Base-by-base conservation (phyloP, 2,888 invertebrate genomes). In the Drosophila eohydei region DNA sequence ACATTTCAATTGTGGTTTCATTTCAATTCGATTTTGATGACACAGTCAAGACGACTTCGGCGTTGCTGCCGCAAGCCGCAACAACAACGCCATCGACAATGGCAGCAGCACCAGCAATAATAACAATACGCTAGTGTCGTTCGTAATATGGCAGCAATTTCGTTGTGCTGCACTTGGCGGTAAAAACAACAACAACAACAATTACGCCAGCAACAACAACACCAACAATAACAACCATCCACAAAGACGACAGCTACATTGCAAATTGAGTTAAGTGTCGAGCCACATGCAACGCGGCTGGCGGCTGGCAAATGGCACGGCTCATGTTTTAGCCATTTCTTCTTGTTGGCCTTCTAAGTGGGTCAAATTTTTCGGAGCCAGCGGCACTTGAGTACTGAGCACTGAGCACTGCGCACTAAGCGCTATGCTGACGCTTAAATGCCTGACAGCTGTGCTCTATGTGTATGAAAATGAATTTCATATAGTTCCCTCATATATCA, bases 181-280 rank as follows among this genome's bases (percentile, higher is more conserved):
- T 74, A 66, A 34, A 65, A 55, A 40, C 70, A 70, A 34, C 64
- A 64, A n/a, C 60, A 62, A 46, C 64, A 71, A 54, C 56, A 68
- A 54, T 21, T 21, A 21, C 21, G 1, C 21, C 69, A 55, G 43
- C 55, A 58, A 21, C 55, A 58, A 14, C 54, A 50, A 44, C 54
- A 62, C 60, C 41, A 51, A 40, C 51, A 51, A 16, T 50, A 56
- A 14, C 43, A 28, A 57, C 50, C 50, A 54, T 36, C 51, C 12
- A 40, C 55, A 41, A 41, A 52, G 40, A 40, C 71, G 65, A 61
- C 70, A 66, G 71, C 71, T 83, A 81, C 78, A 80, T 79, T 81
- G 88, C 86, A 90, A 89, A 89, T 89, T 83, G 88, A 89, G 81
- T 89, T 90, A 89, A 86, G 89, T 86, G 88, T 74, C 82, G 66